Evolutionary conservation across 37 sponge, comb jelly and placozoan genomes (phyloP), one percentile per base, ranked within the genome.

Genomic region (Halisarca cf. caerulea): DNA sequence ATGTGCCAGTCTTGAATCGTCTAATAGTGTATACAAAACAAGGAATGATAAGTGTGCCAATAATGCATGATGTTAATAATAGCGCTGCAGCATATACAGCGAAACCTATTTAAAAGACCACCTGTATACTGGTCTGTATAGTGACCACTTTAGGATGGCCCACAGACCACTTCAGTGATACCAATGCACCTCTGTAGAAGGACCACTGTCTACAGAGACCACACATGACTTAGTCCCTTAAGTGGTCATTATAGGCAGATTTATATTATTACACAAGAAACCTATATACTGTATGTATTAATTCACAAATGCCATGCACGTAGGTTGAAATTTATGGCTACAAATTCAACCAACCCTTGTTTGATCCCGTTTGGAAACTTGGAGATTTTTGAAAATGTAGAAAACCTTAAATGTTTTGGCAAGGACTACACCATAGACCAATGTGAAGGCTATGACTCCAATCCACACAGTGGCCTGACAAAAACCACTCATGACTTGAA

Each of bases 351-450:
- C 17, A 54, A 20, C 30, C 30, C 15, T 62, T 30, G 6, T 68
- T 28, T 68, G 33, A 7, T 24, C 35, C 17, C 2, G n/a, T 24
- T 6, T 8, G 30, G 69, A 3, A 17, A 68, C 69, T 30, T 68
- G 30, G 3, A 68, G 30, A 34, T 68, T 68, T 34, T 8, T 82
- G 58, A 91, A 88, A 34, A 88, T 81, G 81, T 88, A 91, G 58
- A 84, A 88, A 42, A 91, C 85, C 33, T 88, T 66, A 81, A 88
- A 91, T 42, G 88, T 87, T 75, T 91, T 87, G 59, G 73, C 85
- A 74, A 91, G 80, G 30, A 91, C 80, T 24, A 88, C 80, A 11
- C 92, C 92, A 82, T 87, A 91, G 25, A 91, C 37, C 32, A 91
- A 59, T 20, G 88, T 79, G 81, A 91, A 91, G 23, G 88, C 88